Conservation (phyloP, 2,113 vertebrate genomes). For the Ictalurus punctatus region DNA sequence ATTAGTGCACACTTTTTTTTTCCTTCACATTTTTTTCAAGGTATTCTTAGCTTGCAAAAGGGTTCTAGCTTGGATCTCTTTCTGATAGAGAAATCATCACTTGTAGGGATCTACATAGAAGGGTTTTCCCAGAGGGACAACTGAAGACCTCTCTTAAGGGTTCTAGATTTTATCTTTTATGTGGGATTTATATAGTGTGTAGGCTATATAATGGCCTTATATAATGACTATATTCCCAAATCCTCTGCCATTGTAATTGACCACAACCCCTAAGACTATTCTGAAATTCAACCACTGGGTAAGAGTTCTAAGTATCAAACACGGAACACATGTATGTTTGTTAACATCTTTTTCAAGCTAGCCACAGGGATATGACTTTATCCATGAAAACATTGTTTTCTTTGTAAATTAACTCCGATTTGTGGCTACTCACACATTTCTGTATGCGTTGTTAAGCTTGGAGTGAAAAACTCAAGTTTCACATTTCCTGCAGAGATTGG, state of each 20-base stretch:
- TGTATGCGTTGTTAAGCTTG: neutral
- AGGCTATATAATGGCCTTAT: neutral
- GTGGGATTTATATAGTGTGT: neutral
- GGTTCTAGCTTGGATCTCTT: neutral
- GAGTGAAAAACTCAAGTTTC: neutral
- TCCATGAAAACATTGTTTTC: neutral
- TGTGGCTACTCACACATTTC: neutral
- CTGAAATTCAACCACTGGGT: neutral
- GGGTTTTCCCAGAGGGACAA: neutral
- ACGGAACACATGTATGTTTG: neutral
- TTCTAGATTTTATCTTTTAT: neutral
- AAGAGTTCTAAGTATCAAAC: neutral
- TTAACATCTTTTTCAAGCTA: neutral
- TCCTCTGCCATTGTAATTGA: neutral
- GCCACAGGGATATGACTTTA: neutral
- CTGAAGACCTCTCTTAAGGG: neutral
- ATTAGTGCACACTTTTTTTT: neutral
- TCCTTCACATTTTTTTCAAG: neutral
- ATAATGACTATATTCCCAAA: neutral
- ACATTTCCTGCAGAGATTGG: neutral
- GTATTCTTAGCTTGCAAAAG: neutral
- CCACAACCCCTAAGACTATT: neutral
- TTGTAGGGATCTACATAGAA: neutral
- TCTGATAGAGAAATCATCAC: neutral
- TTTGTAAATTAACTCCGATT: neutral